Percentiles rank a stretch among this genome's conserved stretches.
Conservation (phyloP, 2,797 vertebrate genomes). For the Pipistrellus kuhlii region DNA sequence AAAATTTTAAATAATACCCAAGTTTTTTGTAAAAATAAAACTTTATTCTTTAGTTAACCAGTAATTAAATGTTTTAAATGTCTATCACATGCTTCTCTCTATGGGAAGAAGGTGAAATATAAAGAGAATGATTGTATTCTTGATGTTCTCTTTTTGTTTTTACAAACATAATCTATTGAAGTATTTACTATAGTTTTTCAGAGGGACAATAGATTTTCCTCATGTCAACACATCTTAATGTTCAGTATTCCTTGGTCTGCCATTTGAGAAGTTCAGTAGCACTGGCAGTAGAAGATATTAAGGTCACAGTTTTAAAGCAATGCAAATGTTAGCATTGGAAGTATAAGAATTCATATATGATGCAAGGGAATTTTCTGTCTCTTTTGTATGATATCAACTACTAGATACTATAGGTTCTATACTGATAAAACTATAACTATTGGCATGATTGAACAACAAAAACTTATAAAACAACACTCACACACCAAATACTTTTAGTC, state of each 20-base stretch:
- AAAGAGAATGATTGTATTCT: neutral
- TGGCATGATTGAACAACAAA: slow-evolving; percentile 1
- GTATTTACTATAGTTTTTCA: slow-evolving; percentile 7
- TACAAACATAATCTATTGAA: neutral
- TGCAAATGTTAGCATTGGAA: slow-evolving; percentile 69
- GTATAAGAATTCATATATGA: slow-evolving; percentile 63
- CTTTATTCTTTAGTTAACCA: neutral
- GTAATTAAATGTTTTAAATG: neutral
- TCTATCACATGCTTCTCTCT: neutral
- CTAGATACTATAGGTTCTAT: neutral
- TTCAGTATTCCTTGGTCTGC: slow-evolving; percentile 69
- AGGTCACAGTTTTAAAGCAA: slow-evolving; percentile 78
- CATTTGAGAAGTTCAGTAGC: slow-evolving; percentile 72
- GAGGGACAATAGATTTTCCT: slow-evolving; percentile 69
- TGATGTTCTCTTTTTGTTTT: neutral
- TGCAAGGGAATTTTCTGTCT: slow-evolving; percentile 65
- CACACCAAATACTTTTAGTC: neutral
- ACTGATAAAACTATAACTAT: neutral
- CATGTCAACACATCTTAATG: slow-evolving; percentile 67
- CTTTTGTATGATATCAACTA: slow-evolving; percentile 44
- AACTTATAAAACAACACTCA: neutral
- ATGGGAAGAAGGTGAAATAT: neutral
- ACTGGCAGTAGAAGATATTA: slow-evolving; percentile 68
- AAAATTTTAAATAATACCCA: neutral
- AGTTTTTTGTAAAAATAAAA: neutral